These are phyloP conservation scores for Drosophila hydei DNA, from an alignment of 1,140 invertebrate genomes.

Conservation along the genomic window DNA sequence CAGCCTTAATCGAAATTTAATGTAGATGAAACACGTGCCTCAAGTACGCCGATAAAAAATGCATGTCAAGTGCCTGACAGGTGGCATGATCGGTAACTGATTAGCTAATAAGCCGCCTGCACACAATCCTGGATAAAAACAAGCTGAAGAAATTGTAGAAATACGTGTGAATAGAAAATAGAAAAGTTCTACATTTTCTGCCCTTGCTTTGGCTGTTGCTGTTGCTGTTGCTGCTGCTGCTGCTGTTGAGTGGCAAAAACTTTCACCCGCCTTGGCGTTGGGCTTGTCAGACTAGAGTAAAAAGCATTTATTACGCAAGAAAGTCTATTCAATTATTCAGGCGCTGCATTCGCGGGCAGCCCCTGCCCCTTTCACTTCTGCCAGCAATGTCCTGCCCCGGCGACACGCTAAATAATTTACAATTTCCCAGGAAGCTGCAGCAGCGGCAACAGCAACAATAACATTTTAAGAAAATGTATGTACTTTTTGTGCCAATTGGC, in stretches of 20 bases:
- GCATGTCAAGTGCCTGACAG: constrained; percentile 50
- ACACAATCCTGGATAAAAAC: background rate
- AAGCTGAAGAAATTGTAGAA: constrained; percentile 21
- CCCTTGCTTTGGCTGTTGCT: background rate
- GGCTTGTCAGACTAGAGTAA: constrained; percentile 60
- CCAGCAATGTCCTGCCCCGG: constrained; percentile 33
- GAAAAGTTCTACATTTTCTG: constrained; percentile 31
- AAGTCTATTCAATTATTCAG: constrained; percentile 81
- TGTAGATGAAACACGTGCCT: constrained; percentile 66
- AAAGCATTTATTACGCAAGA: constrained; percentile 81
- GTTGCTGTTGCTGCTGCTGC: no score
- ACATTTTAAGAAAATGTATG: constrained; percentile 79
- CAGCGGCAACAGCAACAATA: constrained; percentile 17
- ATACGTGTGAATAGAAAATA: constrained; percentile 46
- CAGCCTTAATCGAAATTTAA: constrained; percentile 72
- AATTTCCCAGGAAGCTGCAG: constrained; percentile 54
- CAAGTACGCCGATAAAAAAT: constrained; percentile 52
- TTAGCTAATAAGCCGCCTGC: constrained; percentile 34
- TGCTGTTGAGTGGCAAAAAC: constrained; percentile 52
- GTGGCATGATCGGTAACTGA: constrained; percentile 53
- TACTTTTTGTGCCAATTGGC: constrained; percentile 56
- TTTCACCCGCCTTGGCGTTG: constrained; percentile 49
- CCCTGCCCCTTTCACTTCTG: background rate
- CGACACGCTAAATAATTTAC: constrained; percentile 78
- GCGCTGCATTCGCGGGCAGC: constrained; percentile 48